These are phyloP conservation scores for Cynopterus brachyotis DNA, from an alignment of 2,113 vertebrate species.

Conservation along the genomic window DNA sequence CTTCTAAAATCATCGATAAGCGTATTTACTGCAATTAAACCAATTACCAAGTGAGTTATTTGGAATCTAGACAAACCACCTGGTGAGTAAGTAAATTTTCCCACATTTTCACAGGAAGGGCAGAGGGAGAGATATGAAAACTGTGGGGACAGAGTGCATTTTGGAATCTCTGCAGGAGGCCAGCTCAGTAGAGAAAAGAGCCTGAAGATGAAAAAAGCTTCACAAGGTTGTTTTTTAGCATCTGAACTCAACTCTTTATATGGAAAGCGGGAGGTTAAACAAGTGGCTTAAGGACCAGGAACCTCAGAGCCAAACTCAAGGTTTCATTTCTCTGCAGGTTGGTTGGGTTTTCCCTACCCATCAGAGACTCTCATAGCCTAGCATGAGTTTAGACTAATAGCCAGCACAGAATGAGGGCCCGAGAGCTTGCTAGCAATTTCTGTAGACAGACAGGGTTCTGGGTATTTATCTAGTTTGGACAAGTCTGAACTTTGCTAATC, in stretches of 20 bases:
- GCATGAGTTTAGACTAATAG: fast-evolving
- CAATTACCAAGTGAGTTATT: neutral
- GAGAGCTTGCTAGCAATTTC: neutral
- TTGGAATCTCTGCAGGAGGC: neutral
- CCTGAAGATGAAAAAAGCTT: neutral
- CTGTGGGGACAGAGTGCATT: neutral
- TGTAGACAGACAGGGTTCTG: neutral
- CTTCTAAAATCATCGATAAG: neutral
- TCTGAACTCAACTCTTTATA: neutral
- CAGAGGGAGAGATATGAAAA: neutral
- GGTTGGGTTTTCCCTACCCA: neutral
- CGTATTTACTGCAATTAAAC: neutral
- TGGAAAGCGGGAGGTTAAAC: neutral
- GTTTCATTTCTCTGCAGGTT: neutral
- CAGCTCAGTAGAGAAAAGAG: neutral
- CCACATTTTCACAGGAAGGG: neutral
- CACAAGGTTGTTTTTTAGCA: neutral
- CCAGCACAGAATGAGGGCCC: neutral
- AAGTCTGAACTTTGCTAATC: neutral
- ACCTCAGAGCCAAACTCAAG: neutral
- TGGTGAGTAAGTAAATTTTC: neutral
- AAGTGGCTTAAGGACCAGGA: neutral
- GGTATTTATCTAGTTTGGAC: neutral
- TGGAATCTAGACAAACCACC: neutral
- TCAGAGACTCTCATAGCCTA: neutral